Conservation (phyloP, 2,797 vertebrate genomes). For the Chelon auratus region DNA sequence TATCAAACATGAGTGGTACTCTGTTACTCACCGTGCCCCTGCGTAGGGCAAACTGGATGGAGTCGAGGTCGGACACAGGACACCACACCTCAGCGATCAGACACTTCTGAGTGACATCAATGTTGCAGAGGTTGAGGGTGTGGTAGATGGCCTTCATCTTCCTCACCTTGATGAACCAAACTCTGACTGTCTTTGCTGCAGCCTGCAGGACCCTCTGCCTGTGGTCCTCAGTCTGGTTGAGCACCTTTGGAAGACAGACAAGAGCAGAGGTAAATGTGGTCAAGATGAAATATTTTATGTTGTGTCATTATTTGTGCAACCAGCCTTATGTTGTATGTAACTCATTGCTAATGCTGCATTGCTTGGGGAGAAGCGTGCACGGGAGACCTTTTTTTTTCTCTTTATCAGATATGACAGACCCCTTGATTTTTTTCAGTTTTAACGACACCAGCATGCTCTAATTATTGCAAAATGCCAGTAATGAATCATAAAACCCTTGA, state of each 20-base stretch:
- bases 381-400: neutral
- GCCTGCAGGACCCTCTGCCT: conserved; percentile 96
- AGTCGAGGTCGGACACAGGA: conserved; percentile 94
- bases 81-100: conserved; percentile 99
- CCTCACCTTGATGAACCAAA: conserved; percentile 99
- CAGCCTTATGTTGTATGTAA: neutral
- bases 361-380: no score
- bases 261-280: neutral
- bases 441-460: neutral
- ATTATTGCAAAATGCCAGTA: neutral
- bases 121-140: conserved; percentile 98
- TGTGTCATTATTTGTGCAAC: neutral
- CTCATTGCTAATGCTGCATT: neutral
- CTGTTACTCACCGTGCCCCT: conserved; percentile 92
- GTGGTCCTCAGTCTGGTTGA: conserved; percentile 99
- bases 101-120: conserved; percentile 99
- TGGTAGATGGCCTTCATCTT: conserved; percentile 99
- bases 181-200: conserved; percentile 93
- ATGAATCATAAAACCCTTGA: conserved; percentile 6
- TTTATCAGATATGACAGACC: neutral
- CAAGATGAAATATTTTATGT: neutral
- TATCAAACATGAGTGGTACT: neutral
- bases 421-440: no score
- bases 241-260: conserved; percentile 83
- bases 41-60: conserved; percentile 97